Percentiles rank a stretch among this genome's conserved stretches.
phyloP scores from a whole-genome alignment of 2,797 vertebrate species.

The Gymnoscopelus braueri region DNA sequence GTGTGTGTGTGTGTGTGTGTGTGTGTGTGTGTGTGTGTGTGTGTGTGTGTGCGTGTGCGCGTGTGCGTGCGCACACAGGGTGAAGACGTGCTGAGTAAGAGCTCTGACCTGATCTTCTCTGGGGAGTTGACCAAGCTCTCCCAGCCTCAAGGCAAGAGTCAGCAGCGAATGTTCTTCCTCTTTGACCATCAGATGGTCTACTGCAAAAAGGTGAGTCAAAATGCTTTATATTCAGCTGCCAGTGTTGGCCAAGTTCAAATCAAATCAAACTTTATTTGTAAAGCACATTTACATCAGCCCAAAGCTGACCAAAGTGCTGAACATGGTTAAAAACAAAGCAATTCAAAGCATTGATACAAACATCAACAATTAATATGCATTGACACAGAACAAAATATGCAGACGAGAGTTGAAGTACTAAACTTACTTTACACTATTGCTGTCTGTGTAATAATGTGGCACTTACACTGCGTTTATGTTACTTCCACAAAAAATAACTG shows the following conservation, averaged over 20 bases:
- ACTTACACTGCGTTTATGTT: no score
- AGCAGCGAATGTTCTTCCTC: constrained; percentile 96
- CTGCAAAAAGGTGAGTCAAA: constrained; percentile 91
- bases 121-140: constrained; percentile 93
- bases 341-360: no score
- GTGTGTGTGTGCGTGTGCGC: not conserved
- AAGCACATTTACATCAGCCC: no score
- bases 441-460: no score
- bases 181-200: constrained; percentile 97
- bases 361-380: no score
- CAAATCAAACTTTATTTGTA: not conserved
- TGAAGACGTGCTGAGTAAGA: constrained; percentile 92
- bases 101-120: constrained; percentile 95
- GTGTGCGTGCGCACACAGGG: constrained; percentile 77
- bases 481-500: no score
- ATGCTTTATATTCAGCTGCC: not conserved
- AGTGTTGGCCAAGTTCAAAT: not conserved
- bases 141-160: constrained; percentile 92
- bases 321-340: no score
- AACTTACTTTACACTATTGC: no score
- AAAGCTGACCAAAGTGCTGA: no score
- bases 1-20: not conserved
- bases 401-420: no score
- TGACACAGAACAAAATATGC: no score
- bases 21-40: constrained; percentile 19